These are phyloP conservation scores for Exocentrus adspersus DNA, from an alignment of 2,888 invertebrate species.

Conservation along the genomic window DNA sequence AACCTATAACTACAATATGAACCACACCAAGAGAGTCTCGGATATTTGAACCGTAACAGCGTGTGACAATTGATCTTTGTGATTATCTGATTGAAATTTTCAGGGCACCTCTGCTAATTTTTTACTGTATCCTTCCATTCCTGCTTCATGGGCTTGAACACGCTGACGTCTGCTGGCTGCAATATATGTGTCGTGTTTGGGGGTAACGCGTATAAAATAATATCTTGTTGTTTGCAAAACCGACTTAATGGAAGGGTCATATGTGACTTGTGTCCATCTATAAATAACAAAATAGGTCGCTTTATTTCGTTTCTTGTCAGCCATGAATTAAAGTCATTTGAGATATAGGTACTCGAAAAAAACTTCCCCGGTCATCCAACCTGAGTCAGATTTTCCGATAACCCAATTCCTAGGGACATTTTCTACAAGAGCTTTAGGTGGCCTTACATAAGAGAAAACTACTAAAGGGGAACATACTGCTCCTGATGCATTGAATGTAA, in stretches of 20 bases:
- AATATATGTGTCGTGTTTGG: conserved; percentile 40
- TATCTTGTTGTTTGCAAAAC: conserved; percentile 26
- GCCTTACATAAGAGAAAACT: conserved; percentile 41
- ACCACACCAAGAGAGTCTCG: too few species aligned
- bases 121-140: conserved; percentile 45
- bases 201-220: conserved; percentile 31
- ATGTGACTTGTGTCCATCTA: conserved; percentile 37
- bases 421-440: conserved; percentile 38
- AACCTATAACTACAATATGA: too few species aligned
- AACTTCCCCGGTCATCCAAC: conserved; percentile 44
- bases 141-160: conserved; percentile 46
- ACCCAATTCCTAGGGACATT: conserved; percentile 39
- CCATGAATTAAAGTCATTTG: conserved; percentile 31
- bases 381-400: conserved; percentile 44
- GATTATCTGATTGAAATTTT: conserved; percentile 33
- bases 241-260: conserved; percentile 34
- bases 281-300: conserved; percentile 37
- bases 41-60: too few species aligned
- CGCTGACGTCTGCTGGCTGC: conserved; percentile 48
- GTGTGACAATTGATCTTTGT: conserved; percentile 47
- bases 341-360: conserved; percentile 32
- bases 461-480: conserved; percentile 36
- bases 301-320: conserved; percentile 23
- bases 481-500: conserved; percentile 39
- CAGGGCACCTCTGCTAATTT: conserved; percentile 34